Conservation (phyloP, 2,797 vertebrate species). For the Poeciliopsis turneri region DNA sequence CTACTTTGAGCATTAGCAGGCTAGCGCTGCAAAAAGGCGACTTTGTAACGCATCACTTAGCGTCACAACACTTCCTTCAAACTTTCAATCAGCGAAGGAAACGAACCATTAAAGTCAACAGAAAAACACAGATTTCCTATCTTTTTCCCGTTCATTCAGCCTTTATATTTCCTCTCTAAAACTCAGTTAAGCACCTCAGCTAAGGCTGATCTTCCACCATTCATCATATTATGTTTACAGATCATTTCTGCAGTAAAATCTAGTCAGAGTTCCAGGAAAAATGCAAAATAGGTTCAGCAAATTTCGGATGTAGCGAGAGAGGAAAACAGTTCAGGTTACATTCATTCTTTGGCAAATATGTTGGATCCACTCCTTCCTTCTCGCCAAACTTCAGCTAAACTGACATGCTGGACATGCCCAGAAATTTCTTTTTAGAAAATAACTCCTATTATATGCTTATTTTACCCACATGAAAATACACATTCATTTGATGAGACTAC, state of each 20-base stretch:
- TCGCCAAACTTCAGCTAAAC: background rate
- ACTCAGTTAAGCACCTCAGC: background rate
- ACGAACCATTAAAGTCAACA: background rate
- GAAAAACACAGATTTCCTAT: background rate
- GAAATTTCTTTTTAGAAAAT: background rate
- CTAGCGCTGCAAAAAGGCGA: background rate
- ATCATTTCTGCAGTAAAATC: background rate
- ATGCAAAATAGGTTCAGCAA: background rate
- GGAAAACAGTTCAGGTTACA: background rate
- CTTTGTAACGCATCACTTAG: background rate
- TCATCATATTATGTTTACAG: background rate
- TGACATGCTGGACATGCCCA: background rate
- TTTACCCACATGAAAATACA: background rate
- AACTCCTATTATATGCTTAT: background rate
- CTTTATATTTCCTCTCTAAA: background rate
- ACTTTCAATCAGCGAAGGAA: background rate
- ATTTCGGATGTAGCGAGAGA: background rate
- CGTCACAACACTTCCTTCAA: background rate
- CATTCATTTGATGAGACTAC: background rate
- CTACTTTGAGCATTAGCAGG: background rate
- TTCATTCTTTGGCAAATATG: too few relatives aligned
- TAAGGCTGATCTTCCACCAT: background rate
- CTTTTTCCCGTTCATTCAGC: background rate
- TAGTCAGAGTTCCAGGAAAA: background rate
- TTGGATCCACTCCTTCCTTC: background rate